Evolutionary conservation across 2,888 invertebrate species (phyloP).

Genomic region (Pediacus dermestoides): DNA sequence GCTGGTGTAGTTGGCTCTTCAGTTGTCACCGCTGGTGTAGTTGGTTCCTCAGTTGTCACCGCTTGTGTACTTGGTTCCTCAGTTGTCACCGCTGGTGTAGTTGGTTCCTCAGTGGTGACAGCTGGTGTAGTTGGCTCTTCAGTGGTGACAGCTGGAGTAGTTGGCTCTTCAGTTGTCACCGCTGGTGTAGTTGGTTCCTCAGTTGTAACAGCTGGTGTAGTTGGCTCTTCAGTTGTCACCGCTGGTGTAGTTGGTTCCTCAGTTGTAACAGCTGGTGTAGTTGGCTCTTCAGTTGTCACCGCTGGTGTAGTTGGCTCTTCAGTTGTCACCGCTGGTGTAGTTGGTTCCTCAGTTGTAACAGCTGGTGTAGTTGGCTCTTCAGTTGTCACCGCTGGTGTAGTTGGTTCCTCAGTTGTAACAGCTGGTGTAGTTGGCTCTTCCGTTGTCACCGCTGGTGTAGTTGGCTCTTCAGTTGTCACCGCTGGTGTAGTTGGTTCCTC

Average conservation of each 20-base stretch:
- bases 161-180: conserved; percentile 6
- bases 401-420: conserved; percentile 16
- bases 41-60: conserved; percentile 26
- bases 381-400: conserved; percentile 1
- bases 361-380: conserved; percentile 43
- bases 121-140: background rate
- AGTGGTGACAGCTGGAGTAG: conserved; percentile 5
- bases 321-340: conserved; percentile 1
- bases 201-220: conserved; percentile 30
- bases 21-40: conserved; percentile 1
- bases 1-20: conserved; percentile 7
- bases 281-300: background rate
- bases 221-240: conserved; percentile 37
- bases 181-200: conserved; percentile 11
- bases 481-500: conserved; percentile 11
- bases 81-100: conserved; percentile 1
- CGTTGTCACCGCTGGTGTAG: conserved; percentile 5
- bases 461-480: conserved; percentile 6
- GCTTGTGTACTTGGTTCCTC: conserved; percentile 43
- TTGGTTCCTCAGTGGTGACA: conserved; percentile 16
- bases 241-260: background rate
- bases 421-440: background rate
- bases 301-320: conserved; percentile 7
- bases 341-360: conserved; percentile 26
- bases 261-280: conserved; percentile 16